Evolutionary conservation across 2,888 invertebrate genomes (phyloP).

Genomic region (Latrodectus hesperus): DNA sequence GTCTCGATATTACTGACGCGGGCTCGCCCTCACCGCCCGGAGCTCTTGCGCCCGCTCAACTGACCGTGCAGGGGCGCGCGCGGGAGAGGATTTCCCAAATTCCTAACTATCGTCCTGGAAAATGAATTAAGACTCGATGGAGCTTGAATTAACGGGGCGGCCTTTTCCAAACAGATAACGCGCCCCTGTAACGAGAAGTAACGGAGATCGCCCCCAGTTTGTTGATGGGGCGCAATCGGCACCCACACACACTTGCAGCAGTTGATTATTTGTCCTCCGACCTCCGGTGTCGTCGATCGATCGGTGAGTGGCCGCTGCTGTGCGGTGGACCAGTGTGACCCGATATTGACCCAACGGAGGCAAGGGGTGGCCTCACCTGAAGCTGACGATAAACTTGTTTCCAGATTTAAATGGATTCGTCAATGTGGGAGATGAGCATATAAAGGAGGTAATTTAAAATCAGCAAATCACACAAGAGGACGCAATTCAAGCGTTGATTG

Average conservation of each 20-base stretch:
- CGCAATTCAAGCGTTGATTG: no score
- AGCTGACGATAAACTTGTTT: no score
- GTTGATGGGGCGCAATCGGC: conserved; percentile 4
- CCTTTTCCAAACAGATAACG: conserved; percentile 4
- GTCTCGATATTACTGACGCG: not conserved
- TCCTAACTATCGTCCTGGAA: conserved; percentile 33
- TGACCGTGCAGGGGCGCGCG: no score
- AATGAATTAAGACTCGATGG: conserved; percentile 34
- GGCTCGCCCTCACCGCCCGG: not conserved
- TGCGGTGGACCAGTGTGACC: no score
- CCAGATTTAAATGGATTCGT: no score
- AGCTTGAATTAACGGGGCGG: conserved; percentile 28
- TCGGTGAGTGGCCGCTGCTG: not conserved
- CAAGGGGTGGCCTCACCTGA: no score
- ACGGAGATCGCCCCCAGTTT: not conserved
- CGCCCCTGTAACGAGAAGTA: not conserved
- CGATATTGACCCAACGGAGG: no score
- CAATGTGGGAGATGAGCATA: no score
- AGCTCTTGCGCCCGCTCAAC: no score
- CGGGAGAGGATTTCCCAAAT: not conserved
- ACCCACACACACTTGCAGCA: conserved; percentile 17
- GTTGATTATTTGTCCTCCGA: conserved; percentile 32
- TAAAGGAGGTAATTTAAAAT: no score
- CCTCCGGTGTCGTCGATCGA: not conserved
- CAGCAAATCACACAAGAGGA: no score